Base-by-base conservation (phyloP, 2,113 vertebrate species). In the Platysternon megacephalum region DNA sequence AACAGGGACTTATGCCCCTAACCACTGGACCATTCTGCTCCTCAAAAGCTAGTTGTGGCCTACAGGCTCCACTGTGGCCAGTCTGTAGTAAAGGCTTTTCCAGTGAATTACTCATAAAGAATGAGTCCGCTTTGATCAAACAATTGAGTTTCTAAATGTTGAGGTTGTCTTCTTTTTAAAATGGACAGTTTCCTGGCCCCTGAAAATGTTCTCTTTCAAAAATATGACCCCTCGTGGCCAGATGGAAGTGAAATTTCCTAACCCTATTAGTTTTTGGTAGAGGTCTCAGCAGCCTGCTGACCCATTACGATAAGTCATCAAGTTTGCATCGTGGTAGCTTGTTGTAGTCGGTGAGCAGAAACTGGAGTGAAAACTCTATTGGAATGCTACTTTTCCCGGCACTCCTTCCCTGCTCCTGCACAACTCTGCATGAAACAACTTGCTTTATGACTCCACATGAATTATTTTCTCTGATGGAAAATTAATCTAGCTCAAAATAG, bases 401-500 rank as follows among this genome's bases (percentile, higher is more conserved):
- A 89, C 94, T 85, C 85, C 89, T 85, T 93, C 74, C 44, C 92
- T 79, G 89, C 87, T 93, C 65, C 92, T 79, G 87, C 84, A 58
- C 87, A 84, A 53, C 93, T 79, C 92, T 88, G 90, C 96, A 94
- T 95, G 95, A 82, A 97, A 95, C 93, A 93, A 97, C 91, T 88
- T 95, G 93, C 79, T 95, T 91, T 26, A 78, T 78, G 96, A 86
- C 95, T 91, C 92, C 85, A 82, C 88, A 32, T 83, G 81, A 76
- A 39, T 97, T 93, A 91, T 97, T 96, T 95, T 95, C 53, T 82
- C 76, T 95, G 84, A 44, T 1, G 35, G 95, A 97, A 97, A 93
- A 94, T 58, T 85, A 93, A 90, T 97, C 84, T 92, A 82, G 92
- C 93, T 95, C 89, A 79, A 96, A 96, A 97, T 74, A 95, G 95